Base-by-base conservation (phyloP, 2,797 vertebrate genomes). In the Crocodylus rhombifer region DNA sequence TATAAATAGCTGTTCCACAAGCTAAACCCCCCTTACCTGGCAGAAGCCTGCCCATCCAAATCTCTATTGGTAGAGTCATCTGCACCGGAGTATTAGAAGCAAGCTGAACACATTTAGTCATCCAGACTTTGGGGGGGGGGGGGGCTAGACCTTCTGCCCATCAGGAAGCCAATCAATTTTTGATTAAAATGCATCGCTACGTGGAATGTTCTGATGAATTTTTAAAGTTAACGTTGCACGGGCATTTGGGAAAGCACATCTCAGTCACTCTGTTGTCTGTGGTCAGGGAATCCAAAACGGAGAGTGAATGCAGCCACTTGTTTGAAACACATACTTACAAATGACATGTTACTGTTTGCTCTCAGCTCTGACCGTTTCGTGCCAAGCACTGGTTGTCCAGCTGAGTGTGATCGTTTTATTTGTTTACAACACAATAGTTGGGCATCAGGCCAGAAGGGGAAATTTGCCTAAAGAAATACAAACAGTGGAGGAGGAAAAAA, bases 401-500 rank as follows among this genome's bases (percentile, higher is more conserved):
- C 42, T 51, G 42, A 51, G 42, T 51, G 42, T 51, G 10, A 51
- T 51, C 42, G 6, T 10, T 51, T 51, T 51, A 51, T 51, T 51
- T 2, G 0, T 13, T 81, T 79, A 3, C 42, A 14, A 6, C 63
- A 5, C 57, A 60, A 13, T 23, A 15, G 0, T 1, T 25, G 69
- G 51, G 11, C 57, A 77, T 7, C 5, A 2, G 5, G 36, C 63
- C 13, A 25, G 61, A 80, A 15, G 28, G 69, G n/a, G 14, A 95
- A 20, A 10, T 15, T 51, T 7, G 67, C 65, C 77, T 36, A 21
- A 84, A 56, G 79, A 91, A 75, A 92, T 2, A 74, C 79, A 57
- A 71, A 77, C 87, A 8, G 42, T 78, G 76, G 82, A 69, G 86
- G 95, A 93, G 78, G 74, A 63, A 60, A 82, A 81, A 87, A 33